phyloP scores from a whole-genome alignment of 2,797 vertebrate species.

The Poeciliopsis paucimaculata region DNA sequence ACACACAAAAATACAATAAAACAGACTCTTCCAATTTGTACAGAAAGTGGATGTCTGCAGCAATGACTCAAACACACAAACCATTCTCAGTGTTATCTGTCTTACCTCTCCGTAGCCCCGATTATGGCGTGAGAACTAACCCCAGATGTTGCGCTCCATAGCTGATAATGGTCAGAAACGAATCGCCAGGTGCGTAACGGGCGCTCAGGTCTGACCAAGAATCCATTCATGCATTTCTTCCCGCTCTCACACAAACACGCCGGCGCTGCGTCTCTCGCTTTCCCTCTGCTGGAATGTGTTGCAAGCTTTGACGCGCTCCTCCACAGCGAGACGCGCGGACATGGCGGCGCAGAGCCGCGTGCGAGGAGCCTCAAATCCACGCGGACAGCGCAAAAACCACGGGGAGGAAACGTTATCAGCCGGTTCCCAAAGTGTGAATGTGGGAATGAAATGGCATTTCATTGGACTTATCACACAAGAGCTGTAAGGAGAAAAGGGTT shows the following conservation, averaged over 20 bases:
- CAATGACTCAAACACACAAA: background rate
- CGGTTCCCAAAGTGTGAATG: background rate
- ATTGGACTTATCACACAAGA: background rate
- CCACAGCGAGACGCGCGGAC: conserved; percentile 16
- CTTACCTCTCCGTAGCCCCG: conserved; percentile 48
- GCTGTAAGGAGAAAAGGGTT: background rate
- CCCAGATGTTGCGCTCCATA: conserved; percentile 39
- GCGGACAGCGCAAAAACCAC: background rate
- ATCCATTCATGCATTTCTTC: conserved; percentile 38
- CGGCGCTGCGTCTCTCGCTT: background rate
- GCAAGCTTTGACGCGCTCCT: conserved; percentile 6
- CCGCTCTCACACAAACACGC: background rate
- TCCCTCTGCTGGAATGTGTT: conserved; percentile 47
- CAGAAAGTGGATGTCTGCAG: background rate
- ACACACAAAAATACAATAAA: background rate
- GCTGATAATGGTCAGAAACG: conserved; percentile 20
- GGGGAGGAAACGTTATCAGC: background rate
- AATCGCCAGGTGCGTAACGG: conserved; percentile 40
- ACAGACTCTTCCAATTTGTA: background rate
- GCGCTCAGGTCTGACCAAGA: conserved; percentile 40
- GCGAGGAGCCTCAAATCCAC: background rate
- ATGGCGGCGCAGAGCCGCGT: conserved; percentile 18
- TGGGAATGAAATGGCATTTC: background rate
- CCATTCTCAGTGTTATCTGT: background rate
- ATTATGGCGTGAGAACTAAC: conserved; percentile 15